These are phyloP conservation scores for Scyliorhinus canicula DNA, from an alignment of 2,797 vertebrate genomes.

Conservation along the genomic window DNA sequence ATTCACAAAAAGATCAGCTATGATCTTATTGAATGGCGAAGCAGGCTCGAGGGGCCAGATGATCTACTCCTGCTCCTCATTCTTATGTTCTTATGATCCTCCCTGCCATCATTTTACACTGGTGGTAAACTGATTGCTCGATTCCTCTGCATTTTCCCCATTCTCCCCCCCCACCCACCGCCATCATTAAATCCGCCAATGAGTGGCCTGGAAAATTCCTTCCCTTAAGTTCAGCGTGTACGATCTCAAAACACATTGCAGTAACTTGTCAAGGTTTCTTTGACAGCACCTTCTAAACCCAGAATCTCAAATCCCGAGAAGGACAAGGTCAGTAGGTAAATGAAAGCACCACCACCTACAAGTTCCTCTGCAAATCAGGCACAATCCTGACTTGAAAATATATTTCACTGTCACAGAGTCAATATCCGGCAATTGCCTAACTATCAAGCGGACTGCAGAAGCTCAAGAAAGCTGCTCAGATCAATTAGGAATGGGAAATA, in stretches of 20 bases:
- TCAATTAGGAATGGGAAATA: not conserved
- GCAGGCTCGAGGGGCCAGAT: too few relatives aligned
- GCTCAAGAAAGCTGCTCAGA: not conserved
- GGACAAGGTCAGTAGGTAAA: not conserved
- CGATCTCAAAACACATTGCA: not conserved
- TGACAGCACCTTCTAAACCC: not conserved
- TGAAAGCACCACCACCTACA: not conserved
- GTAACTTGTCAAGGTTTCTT: too few relatives aligned
- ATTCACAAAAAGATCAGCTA: too few relatives aligned
- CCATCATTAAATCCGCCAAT: too few relatives aligned
- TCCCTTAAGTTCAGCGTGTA: not conserved
- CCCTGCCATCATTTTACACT: too few relatives aligned
- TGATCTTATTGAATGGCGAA: too few relatives aligned
- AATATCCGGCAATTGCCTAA: not conserved
- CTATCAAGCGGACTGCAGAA: not conserved
- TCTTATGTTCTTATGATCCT: too few relatives aligned
- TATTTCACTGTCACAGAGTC: not conserved
- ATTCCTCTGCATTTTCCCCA: too few relatives aligned
- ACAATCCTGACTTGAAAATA: not conserved
- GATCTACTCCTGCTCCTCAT: too few relatives aligned
- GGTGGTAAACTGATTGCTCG: too few relatives aligned
- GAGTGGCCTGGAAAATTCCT: too few relatives aligned
- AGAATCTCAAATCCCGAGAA: not conserved
- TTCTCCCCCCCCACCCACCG: too few relatives aligned
- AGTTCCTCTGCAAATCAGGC: not conserved